Percentiles rank a stretch among this genome's conserved stretches.
Evolutionary conservation across 23 tunicate species (phyloP).

Genomic region (Diplosoma virens): DNA sequence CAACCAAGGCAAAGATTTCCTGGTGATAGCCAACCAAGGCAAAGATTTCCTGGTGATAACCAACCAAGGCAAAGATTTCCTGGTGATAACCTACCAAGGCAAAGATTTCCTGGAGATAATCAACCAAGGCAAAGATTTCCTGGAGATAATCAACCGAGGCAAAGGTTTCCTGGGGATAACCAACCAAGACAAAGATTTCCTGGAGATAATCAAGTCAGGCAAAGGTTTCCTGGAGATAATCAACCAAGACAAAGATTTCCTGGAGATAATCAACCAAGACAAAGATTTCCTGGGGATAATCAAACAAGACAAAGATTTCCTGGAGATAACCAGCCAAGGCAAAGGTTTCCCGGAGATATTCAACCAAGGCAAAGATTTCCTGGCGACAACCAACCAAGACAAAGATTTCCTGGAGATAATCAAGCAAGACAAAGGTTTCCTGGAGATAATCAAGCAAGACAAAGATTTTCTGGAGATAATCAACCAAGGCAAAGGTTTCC

Average conservation of each 20-base stretch:
- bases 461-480: slow-evolving; percentile 3
- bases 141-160: neutral
- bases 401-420: neutral
- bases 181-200: slow-evolving; percentile 6
- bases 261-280: slow-evolving; percentile 2
- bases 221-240: slow-evolving; percentile 5
- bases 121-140: slow-evolving; percentile 7
- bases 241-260: slow-evolving; percentile 17
- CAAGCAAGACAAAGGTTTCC: slow-evolving; percentile 1
- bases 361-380: neutral
- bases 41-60: slow-evolving; percentile 2
- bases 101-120: slow-evolving; percentile 10
- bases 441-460: neutral
- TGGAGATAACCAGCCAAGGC: slow-evolving; percentile 2
- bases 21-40: neutral
- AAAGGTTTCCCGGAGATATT: slow-evolving; percentile 4
- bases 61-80: slow-evolving; percentile 16
- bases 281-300: neutral
- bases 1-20: slow-evolving; percentile 15
- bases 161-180: neutral
- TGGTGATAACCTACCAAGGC: neutral
- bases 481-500: slow-evolving; percentile 16
- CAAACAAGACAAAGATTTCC: neutral
- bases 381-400: neutral
- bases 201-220: neutral